Base-by-base conservation (phyloP, 2,888 invertebrate genomes). In the Amphipyra berbera region DNA sequence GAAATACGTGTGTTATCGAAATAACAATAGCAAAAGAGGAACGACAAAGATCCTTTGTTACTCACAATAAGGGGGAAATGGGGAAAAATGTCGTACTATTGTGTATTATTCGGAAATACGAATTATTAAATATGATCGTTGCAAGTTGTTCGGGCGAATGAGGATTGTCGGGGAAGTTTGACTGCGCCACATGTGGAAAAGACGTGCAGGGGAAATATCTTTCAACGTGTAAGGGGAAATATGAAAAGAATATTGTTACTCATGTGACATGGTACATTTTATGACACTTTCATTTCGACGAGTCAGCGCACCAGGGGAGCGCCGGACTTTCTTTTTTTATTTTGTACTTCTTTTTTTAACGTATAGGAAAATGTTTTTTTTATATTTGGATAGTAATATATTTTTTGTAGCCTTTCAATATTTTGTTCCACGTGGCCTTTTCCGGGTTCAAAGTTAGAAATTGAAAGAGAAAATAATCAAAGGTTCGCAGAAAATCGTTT, bases 21-120 rank as follows among this genome's bases (percentile, higher is more conserved):
- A 73, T 67, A 73, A 76, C 64, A 61, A 75, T 55, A 64, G 61
- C 47, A 47, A 45, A n/a, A 52, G 48, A 62, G 61, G 57, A 57
- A 66, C 63, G 63, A 60, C 75, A 69, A 63, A 73, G 49, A 61
- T 57, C 49, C 56, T 70, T 76, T 73, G 73, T 73, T 54, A 62
- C 57, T 62, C 55, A 60, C 60, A 59, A 52, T 45, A 33, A 58
- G n/a, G 48, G 40, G 37, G 7, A 54, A 52, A 44, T 38, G 33
- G 50, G 60, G 40, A 12, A 62, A 59, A 60, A 65, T 62, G 38
- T 42, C 58, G 37, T 61, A 63, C 68, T 70, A 57, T 64, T 56
- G 42, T 42, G 47, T 46, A 68, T 49, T 64, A 66, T 58, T 53
- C 12, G 47, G 59, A 62, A 74, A 68, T 47, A 48, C 6, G 53